These are phyloP conservation scores for Malurus melanocephalus DNA, from an alignment of 2,113 vertebrate genomes.

Conservation along the genomic window DNA sequence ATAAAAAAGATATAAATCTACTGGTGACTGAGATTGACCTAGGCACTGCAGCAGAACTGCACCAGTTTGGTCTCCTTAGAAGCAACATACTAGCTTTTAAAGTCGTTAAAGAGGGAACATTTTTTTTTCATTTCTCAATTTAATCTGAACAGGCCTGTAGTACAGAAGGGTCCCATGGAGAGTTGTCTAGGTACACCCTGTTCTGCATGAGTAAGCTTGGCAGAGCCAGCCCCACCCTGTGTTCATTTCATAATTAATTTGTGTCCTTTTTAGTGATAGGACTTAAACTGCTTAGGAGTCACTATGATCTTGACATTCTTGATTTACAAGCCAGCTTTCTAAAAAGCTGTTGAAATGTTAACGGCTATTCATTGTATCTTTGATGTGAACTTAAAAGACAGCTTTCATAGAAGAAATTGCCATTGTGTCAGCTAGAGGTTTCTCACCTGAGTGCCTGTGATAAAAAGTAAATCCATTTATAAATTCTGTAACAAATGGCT, in stretches of 20 bases:
- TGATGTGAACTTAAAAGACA: slow-evolving; percentile 1
- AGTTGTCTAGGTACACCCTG: slow-evolving; percentile 6
- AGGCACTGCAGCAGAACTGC: background rate
- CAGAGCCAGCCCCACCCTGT: background rate
- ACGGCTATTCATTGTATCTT: background rate
- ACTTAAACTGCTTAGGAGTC: background rate
- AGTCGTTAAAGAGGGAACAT: background rate
- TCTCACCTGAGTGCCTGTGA: background rate
- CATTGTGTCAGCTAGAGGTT: slow-evolving; percentile 1
- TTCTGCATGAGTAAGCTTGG: background rate
- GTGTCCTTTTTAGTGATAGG: background rate
- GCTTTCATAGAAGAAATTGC: background rate
- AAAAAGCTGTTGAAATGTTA: slow-evolving; percentile 12
- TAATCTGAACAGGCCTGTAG: background rate
- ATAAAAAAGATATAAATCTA: background rate
- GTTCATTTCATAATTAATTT: background rate
- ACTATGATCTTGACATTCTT: background rate
- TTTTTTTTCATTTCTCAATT: background rate
- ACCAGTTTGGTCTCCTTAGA: background rate
- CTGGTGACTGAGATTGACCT: background rate
- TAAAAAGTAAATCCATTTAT: slow-evolving; percentile 15
- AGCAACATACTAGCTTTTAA: background rate
- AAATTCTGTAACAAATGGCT: background rate
- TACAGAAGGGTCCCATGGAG: background rate
- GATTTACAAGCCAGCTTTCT: background rate